Base-by-base conservation (phyloP, 2,888 invertebrate genomes). In the Lasioglossum villosulum region DNA sequence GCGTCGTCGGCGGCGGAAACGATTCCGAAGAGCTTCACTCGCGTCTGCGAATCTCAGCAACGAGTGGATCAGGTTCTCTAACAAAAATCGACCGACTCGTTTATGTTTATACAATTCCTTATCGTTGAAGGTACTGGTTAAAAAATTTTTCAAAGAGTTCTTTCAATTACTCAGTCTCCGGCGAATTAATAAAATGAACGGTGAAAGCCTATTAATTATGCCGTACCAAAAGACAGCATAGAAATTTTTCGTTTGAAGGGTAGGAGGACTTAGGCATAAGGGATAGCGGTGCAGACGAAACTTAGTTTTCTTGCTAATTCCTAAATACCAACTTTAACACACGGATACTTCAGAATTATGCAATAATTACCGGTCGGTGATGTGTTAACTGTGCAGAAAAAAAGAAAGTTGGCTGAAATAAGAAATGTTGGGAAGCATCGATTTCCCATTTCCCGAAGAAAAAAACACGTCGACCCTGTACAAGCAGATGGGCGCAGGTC, bases 1-100 rank as follows among this genome's bases (percentile, higher is more conserved):
- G 34, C 66, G 52, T 23, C 52, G 52, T 23, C 52, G 45, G 27
- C 68, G 48, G 12, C 48, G 52, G 52, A 77, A 70, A 48, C 77
- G 37, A 77, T 77, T 39, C 77, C 27, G 68, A 52, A 68, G 37
- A 27, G 27, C 42, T 75, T 27, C 56, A 16, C 19, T 34, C 19
- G 30, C 34, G 52, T 14, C 23, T 39, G 34, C 66, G 5, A n/a
- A 34, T 27, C 5, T 12, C 19, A 37, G 30, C 4, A 1, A 4
- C 27, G 14, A 59, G 14, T 59, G n/a, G 27, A 34, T 34, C 16
- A 4, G 4, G 19, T 66, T 37, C 37, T 4, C 12, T 4, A 34
- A 37, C 68, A 37, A 37, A 12, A 37, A 23, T 68, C 23, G 23
- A 12, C 19, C 19, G 37, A 39, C 23, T 1, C 10, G 1, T 14